Evolutionary conservation across 2,797 vertebrate species (phyloP).

Genomic region (Enteromius viviparus): DNA sequence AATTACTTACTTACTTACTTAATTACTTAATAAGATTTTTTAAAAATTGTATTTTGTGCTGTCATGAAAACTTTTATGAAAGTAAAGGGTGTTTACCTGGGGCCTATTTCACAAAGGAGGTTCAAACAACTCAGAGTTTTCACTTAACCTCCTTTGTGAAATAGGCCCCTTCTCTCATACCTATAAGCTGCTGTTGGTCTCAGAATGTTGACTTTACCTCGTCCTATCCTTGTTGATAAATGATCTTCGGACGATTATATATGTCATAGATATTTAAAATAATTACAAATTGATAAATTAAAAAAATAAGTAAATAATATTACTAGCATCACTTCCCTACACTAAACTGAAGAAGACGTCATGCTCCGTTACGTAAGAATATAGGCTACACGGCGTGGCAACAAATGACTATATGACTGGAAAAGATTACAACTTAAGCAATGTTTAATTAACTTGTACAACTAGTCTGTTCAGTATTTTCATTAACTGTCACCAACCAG

Average conservation of each 20-base stretch:
- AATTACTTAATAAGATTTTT: not conserved
- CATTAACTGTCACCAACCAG: not conserved
- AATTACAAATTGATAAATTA: not conserved
- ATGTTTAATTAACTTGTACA: not conserved
- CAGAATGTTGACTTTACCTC: constrained; percentile 23
- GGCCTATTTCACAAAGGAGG: too few species aligned
- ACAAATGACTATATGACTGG: not conserved
- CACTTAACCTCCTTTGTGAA: too few species aligned
- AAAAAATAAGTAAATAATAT: not conserved
- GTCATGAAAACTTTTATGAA: too few species aligned
- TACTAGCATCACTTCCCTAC: not conserved
- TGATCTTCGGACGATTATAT: not conserved
- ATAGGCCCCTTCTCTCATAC: too few species aligned
- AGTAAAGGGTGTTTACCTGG: not conserved
- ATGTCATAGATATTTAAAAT: not conserved
- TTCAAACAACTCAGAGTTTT: too few species aligned
- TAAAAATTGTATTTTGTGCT: not conserved
- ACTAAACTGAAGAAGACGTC: not conserved
- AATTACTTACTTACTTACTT: too few species aligned
- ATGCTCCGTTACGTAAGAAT: not conserved
- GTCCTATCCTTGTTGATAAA: not conserved
- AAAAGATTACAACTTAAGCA: not conserved
- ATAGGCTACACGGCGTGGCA: not conserved
- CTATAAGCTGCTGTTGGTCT: not conserved
- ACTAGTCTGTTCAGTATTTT: not conserved